A percentile compares a stretch with the other conserved stretches of the same genome.
These are phyloP conservation scores for Samia ricini DNA, from an alignment of 1,140 invertebrate genomes.

Conservation along the genomic window DNA sequence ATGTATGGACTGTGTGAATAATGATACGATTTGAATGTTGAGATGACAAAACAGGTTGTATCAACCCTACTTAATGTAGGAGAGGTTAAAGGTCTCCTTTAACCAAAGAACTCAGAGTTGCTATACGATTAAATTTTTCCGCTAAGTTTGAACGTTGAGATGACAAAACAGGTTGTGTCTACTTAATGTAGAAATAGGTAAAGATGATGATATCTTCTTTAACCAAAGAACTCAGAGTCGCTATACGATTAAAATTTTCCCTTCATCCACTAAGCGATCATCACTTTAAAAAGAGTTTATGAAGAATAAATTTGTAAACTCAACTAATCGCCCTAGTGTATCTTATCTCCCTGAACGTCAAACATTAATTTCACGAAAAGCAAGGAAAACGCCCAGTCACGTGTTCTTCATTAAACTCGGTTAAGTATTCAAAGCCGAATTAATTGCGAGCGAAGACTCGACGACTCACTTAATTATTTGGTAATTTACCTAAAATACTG, in stretches of 20 bases:
- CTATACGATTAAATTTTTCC: neutral
- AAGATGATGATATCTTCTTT: no score
- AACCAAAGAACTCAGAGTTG: no score
- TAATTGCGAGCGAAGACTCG: neutral
- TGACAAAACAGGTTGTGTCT: no score
- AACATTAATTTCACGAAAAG: neutral
- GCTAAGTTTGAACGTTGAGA: no score
- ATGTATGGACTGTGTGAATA: no score
- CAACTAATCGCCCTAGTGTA: neutral
- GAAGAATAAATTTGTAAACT: neutral
- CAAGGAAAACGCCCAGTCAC: neutral
- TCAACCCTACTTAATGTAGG: no score
- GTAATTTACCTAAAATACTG: constrained; percentile 1
- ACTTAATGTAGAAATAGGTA: no score
- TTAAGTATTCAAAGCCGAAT: constrained; percentile 1
- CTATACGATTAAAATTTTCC: neutral
- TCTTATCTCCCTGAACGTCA: neutral
- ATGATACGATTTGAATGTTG: no score
- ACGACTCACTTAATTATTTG: constrained; percentile 1
- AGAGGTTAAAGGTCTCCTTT: no score
- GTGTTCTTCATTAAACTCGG: constrained; percentile 1
- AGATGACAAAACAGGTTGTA: no score
- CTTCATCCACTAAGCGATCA: neutral
- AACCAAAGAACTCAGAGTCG: no score
- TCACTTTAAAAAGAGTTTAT: neutral